These are phyloP conservation scores for Hirtodrosophila duncani DNA, from an alignment of 2,888 invertebrate genomes.

Conservation along the genomic window DNA sequence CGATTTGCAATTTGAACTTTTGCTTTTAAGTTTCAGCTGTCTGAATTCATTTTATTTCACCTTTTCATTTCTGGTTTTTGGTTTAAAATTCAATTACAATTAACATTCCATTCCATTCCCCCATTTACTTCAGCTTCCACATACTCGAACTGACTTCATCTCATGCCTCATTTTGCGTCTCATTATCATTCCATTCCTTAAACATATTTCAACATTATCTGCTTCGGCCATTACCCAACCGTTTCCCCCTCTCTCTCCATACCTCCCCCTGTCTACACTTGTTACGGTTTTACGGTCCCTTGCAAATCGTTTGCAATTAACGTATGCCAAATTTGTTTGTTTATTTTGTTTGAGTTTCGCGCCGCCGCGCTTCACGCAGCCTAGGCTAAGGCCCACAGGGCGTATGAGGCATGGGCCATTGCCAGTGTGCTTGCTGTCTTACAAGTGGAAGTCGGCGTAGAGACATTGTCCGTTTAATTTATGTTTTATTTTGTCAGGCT, in stretches of 20 bases:
- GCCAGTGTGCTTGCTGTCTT: slow-evolving; percentile 30
- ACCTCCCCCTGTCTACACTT: too few relatives aligned
- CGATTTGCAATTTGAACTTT: too few relatives aligned
- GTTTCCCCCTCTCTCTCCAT: too few relatives aligned
- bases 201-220: too few relatives aligned
- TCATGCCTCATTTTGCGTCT: slow-evolving; percentile 12
- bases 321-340: slow-evolving; percentile 20
- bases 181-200: slow-evolving; percentile 11
- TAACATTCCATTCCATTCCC: too few relatives aligned
- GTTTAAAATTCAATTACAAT: too few relatives aligned
- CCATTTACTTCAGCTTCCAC: slow-evolving; percentile 5
- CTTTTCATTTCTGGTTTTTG: too few relatives aligned
- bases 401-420: slow-evolving; percentile 57
- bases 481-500: slow-evolving; percentile 36
- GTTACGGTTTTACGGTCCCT: too few relatives aligned
- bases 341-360: slow-evolving; percentile 16
- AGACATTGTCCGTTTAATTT: slow-evolving; percentile 21
- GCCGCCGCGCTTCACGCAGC: slow-evolving; percentile 2
- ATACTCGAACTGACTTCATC: too few relatives aligned
- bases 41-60: too few relatives aligned
- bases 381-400: slow-evolving; percentile 26
- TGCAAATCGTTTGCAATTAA: slow-evolving; percentile 12
- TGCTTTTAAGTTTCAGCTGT: too few relatives aligned
- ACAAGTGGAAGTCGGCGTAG: slow-evolving; percentile 6
- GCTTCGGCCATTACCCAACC: too few relatives aligned